These are phyloP conservation scores for Hirtodrosophila duncani DNA, from an alignment of 2,888 invertebrate genomes.

Conservation along the genomic window DNA sequence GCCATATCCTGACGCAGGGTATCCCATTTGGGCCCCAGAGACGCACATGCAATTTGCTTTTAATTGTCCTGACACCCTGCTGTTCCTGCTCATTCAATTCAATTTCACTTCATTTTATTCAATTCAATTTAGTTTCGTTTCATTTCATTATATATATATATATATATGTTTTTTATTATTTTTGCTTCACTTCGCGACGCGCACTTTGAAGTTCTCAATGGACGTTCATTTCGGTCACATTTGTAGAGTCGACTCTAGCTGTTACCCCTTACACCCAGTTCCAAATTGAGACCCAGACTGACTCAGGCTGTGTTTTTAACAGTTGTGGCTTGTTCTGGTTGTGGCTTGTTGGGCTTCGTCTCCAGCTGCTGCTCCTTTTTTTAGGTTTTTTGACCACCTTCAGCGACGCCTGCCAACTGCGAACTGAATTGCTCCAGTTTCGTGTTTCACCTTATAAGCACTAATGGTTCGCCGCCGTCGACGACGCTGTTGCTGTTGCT, in stretches of 20 bases:
- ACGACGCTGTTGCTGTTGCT: conserved; percentile 14
- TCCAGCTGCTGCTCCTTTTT: conserved; percentile 21
- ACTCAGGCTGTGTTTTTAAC: conserved; percentile 14
- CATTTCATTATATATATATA: conserved; percentile 33
- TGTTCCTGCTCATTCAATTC: conserved; percentile 22
- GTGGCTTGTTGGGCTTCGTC: conserved; percentile 6
- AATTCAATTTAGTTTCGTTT: conserved; percentile 21
- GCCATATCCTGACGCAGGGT: background rate
- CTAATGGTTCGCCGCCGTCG: conserved; percentile 2
- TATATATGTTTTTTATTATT: no score
- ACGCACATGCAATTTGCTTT: conserved; percentile 43
- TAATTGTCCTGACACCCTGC: conserved; percentile 39
- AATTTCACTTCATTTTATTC: conserved; percentile 26
- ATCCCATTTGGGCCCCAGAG: background rate
- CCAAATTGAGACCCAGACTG: no score
- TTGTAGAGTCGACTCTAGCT: background rate
- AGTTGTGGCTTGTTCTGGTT: conserved; percentile 11
- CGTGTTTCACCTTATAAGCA: conserved; percentile 63
- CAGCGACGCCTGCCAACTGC: conserved; percentile 74
- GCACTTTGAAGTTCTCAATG: conserved; percentile 21
- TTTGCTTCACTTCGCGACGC: conserved; percentile 20
- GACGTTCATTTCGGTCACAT: background rate
- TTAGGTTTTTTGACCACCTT: conserved; percentile 52
- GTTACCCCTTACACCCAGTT: no score
- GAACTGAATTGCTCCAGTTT: conserved; percentile 73